Base-by-base conservation (phyloP, 2,797 vertebrate genomes). In the Austrolebias charrua region DNA sequence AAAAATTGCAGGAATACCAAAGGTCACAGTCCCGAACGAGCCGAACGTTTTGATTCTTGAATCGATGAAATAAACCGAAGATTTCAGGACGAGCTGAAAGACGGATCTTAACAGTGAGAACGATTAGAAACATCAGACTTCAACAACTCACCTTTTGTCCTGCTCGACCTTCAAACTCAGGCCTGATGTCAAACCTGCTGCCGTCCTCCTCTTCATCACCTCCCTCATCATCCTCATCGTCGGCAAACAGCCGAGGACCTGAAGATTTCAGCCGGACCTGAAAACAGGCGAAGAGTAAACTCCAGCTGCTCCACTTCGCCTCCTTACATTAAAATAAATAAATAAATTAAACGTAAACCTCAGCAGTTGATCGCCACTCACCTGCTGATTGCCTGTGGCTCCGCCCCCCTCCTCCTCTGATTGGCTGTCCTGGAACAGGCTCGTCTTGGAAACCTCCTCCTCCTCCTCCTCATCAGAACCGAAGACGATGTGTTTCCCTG, bases 111-210 rank as follows among this genome's bases (percentile, higher is more conserved):
- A 24, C 24, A 24, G 1, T 24, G 24, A 24, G 24, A 24, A 24
- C 24, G 24, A 24, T 24, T 24, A 24, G n/a, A n/a, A 33, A 33
- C 31, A 33, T 3, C 6, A 33, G 8, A 33, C 5, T 5, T 33
- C 31, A 6, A 6, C 31, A 24, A 24, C 76, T 92, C 73, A 98
- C 96, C 94, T 96, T 98, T 61, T 93, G 93, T 83, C 96, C 97
- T 52, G 95, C 92, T 92, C 68, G 92, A 73, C 97, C 97, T 89
- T 98, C 95, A 90, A 95, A 99, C 79, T 98, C 93, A 62, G 95
- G 95, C 71, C 95, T 96, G 79, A 97, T 91, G 83, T 92, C 87
- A 80, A 98, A 98, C 58, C 90, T 90, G 29, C 89, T 80, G 2
- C 66, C 66, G 0, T 94, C 92, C 16, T 88, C 76, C 4, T 84